Conservation (phyloP, 2,797 vertebrate species). For the Kryptopterus vitreolus region DNA sequence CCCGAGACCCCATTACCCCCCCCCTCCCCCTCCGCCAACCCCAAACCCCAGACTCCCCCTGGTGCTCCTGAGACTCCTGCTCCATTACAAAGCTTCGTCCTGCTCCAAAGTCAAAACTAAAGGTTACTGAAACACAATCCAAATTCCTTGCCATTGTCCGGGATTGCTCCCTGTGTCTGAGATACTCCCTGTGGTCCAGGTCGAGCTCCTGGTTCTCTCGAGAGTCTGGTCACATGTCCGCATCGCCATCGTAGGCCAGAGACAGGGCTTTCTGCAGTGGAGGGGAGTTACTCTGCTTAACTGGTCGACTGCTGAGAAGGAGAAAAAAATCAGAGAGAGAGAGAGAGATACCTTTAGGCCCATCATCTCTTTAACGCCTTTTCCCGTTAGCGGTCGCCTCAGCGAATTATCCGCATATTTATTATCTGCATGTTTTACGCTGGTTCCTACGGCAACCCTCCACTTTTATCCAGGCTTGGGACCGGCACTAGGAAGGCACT, state of each 20-base stretch:
- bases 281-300: conserved; percentile 80
- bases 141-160: not conserved
- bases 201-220: conserved; percentile 39
- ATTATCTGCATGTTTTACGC: too few relatives aligned
- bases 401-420: too few relatives aligned
- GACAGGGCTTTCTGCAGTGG: conserved; percentile 94
- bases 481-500: too few relatives aligned
- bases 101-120: not conserved
- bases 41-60: not conserved
- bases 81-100: not conserved
- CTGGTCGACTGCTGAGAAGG: conserved; percentile 77
- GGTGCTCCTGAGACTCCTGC: not conserved
- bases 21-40: too few relatives aligned
- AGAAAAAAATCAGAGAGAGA: not conserved
- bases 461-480: too few relatives aligned
- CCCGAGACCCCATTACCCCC: too few relatives aligned
- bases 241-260: conserved; percentile 93
- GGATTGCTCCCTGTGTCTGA: conserved; percentile 18
- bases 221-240: conserved; percentile 86
- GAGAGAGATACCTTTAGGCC: too few relatives aligned
- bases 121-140: not conserved
- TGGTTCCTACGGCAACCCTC: too few relatives aligned
- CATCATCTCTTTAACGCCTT: too few relatives aligned
- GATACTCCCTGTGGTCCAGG: conserved; percentile 37
- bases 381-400: too few relatives aligned